phyloP scores from a whole-genome alignment of 1,140 invertebrate species.

The Plutomurus gul region DNA sequence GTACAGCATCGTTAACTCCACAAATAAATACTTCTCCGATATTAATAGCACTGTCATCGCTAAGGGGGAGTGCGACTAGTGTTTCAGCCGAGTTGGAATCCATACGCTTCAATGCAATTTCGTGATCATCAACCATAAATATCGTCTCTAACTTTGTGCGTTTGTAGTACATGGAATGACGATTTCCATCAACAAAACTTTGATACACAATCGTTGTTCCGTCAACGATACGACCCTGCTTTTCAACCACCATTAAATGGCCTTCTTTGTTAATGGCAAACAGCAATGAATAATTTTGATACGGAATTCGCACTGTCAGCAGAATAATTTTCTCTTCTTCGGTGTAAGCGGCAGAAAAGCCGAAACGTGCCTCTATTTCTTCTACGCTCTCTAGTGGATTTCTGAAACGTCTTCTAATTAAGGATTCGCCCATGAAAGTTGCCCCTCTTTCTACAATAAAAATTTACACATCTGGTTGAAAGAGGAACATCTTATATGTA shows the following conservation, averaged over 20 bases:
- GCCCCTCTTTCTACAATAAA: conserved; percentile 75
- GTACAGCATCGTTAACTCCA: conserved; percentile 78
- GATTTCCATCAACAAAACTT: conserved; percentile 78
- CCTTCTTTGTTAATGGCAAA: conserved; percentile 79
- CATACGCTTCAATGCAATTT: conserved; percentile 63
- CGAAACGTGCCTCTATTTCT: conserved; percentile 74
- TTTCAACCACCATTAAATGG: conserved; percentile 81
- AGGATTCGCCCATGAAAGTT: conserved; percentile 83
- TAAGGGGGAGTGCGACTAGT: neutral
- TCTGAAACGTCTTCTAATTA: conserved; percentile 73
- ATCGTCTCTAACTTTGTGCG: conserved; percentile 71
- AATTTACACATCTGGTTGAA: neutral
- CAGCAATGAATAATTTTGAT: conserved; percentile 79
- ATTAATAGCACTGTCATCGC: neutral
- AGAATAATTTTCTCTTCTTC: conserved; percentile 45
- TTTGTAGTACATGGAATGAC: conserved; percentile 84
- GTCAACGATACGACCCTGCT: conserved; percentile 70
- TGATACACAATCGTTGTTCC: conserved; percentile 72
- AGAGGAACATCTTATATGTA: too few species aligned
- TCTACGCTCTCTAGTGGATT: conserved; percentile 67
- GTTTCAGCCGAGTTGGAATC: neutral
- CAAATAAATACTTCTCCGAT: conserved; percentile 75
- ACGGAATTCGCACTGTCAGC: conserved; percentile 59
- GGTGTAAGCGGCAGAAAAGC: conserved; percentile 57
- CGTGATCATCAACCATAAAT: conserved; percentile 71